Evolutionary conservation across 1,140 invertebrate species (phyloP).

Genomic region (Coenobita brevimanus): DNA sequence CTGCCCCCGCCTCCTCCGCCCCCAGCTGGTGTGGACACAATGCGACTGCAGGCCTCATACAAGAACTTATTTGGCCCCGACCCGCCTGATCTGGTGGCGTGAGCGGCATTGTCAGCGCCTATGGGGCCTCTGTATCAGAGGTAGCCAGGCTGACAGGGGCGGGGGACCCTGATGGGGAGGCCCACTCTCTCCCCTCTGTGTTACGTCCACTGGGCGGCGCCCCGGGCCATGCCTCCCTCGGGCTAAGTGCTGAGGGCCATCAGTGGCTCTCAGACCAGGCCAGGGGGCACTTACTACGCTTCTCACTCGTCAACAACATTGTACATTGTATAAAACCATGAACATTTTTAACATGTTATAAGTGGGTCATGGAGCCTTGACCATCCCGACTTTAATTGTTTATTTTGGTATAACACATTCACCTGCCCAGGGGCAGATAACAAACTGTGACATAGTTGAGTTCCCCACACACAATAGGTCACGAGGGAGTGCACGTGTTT

Average conservation of each 20-base stretch:
- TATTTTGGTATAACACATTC: conserved; percentile 61
- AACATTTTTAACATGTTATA: conserved; percentile 63
- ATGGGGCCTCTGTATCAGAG: conserved; percentile 60
- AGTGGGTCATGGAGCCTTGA: conserved; percentile 60
- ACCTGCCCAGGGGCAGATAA: conserved; percentile 41
- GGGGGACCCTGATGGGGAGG: conserved; percentile 53
- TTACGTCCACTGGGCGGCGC: conserved; percentile 60
- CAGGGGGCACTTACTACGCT: conserved; percentile 50
- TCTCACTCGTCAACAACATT: conserved; percentile 66
- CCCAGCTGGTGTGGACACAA: conserved; percentile 67
- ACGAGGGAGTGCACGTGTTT: neutral
- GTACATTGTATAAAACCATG: conserved; percentile 59
- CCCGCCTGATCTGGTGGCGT: conserved; percentile 69
- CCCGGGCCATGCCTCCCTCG: conserved; percentile 51
- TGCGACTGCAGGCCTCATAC: conserved; percentile 66
- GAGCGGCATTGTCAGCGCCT: conserved; percentile 42
- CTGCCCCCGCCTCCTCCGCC: conserved; percentile 68
- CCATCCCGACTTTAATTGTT: conserved; percentile 56
- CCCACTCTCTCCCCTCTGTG: conserved; percentile 50
- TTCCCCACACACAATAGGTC: conserved; percentile 1
- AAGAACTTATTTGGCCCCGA: conserved; percentile 69
- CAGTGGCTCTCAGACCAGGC: conserved; percentile 31
- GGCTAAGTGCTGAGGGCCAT: conserved; percentile 21
- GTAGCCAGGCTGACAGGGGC: conserved; percentile 37
- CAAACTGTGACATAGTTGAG: conserved; percentile 24